Percentiles rank a stretch among this genome's conserved stretches.
These are phyloP conservation scores for Coptodon rendalli DNA, from an alignment of 2,113 vertebrate species.

Conservation along the genomic window DNA sequence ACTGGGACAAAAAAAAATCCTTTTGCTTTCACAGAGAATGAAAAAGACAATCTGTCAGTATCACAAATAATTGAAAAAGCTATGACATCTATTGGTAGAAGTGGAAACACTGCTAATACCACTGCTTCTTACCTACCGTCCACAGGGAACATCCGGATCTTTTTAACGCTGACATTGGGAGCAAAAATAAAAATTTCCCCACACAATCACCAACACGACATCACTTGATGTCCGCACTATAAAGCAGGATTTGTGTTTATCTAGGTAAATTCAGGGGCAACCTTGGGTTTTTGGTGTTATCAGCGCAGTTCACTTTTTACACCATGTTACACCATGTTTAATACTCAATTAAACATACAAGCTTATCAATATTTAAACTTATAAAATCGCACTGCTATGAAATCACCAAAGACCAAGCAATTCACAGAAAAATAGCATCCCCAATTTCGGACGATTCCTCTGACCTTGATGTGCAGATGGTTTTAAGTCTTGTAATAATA, in stretches of 20 bases:
- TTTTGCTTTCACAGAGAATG: neutral
- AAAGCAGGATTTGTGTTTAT: neutral
- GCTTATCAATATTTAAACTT: neutral
- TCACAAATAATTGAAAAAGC: conserved; percentile 9
- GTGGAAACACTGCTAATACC: conserved; percentile 1
- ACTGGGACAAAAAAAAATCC: neutral
- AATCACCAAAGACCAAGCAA: neutral
- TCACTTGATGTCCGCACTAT: neutral
- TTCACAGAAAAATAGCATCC: neutral
- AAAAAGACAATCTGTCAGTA: neutral
- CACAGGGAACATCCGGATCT: conserved; percentile 1
- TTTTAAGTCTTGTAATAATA: neutral
- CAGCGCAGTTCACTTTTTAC: neutral
- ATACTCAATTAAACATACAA: neutral
- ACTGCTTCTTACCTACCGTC: conserved; percentile 5
- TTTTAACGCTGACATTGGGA: neutral
- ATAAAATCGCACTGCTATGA: neutral
- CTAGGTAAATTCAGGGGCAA: neutral
- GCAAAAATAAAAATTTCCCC: neutral
- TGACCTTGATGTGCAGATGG: fast-evolving
- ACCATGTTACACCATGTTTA: neutral
- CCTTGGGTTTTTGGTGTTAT: neutral
- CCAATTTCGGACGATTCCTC: neutral
- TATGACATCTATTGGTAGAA: neutral
- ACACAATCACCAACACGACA: neutral